Conservation (phyloP, 2,888 invertebrate genomes). For the Dynastes maya region DNA sequence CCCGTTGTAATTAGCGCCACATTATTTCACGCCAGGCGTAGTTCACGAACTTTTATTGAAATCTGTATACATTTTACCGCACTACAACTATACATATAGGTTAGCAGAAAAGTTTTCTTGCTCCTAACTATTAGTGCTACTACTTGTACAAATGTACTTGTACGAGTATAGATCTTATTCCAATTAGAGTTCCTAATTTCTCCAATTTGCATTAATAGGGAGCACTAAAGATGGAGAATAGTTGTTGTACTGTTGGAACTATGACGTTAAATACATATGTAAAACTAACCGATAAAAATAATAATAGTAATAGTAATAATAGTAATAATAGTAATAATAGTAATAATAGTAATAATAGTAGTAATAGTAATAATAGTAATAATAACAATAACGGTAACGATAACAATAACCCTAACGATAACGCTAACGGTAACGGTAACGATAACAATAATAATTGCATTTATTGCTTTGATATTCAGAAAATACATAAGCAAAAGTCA, state of each 20-base stretch:
- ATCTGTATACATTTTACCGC: not conserved
- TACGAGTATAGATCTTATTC: not conserved
- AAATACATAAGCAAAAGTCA: too few species aligned
- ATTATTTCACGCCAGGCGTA: slow-evolving; percentile 11
- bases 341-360: too few species aligned
- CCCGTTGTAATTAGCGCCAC: slow-evolving; percentile 24
- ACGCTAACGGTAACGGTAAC: too few species aligned
- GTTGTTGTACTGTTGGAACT: not conserved
- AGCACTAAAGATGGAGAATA: not conserved
- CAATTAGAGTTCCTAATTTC: not conserved
- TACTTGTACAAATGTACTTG: not conserved
- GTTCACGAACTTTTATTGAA: slow-evolving; percentile 29
- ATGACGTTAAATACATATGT: too few species aligned
- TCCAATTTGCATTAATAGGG: not conserved
- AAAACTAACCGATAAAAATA: too few species aligned
- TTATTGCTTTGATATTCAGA: too few species aligned
- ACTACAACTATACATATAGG: not conserved
- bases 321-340: too few species aligned
- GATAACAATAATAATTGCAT: too few species aligned
- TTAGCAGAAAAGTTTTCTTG: not conserved
- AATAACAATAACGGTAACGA: too few species aligned
- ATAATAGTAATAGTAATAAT: too few species aligned
- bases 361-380: too few species aligned
- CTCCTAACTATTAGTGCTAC: not conserved
- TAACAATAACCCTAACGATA: too few species aligned